A percentile compares a stretch with the other conserved stretches of the same genome.
Conservation (phyloP, 2,797 vertebrate species). For the Loris lydekkerianus region DNA sequence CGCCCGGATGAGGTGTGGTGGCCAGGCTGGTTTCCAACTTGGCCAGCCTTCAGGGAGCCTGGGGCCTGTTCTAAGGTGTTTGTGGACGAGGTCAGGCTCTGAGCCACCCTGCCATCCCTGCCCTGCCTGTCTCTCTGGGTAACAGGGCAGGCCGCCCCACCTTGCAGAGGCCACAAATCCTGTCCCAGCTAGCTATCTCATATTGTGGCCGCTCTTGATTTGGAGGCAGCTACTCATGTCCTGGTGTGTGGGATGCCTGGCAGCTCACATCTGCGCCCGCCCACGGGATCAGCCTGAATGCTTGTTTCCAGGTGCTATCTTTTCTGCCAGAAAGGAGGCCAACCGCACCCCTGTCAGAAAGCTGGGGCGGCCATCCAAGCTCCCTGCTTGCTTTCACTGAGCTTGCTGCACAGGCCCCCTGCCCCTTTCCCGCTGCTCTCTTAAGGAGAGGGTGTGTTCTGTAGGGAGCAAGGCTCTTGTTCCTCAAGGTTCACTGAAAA, state of each 20-base stretch:
- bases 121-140: not conserved
- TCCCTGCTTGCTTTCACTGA: not conserved
- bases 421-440: not conserved
- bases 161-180: not conserved
- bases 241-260: not conserved
- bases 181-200: not conserved
- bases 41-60: not conserved
- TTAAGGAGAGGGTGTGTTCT: not conserved
- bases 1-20: rapidly evolving
- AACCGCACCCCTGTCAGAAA: not conserved
- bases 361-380: rapidly evolving
- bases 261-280: not conserved
- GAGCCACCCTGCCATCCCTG: not conserved
- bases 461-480: not conserved
- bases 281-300: not conserved
- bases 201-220: rapidly evolving
- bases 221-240: not conserved
- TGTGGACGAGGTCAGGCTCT: not conserved
- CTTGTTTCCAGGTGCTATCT: not conserved
- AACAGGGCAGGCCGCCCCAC: no score
- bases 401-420: rapidly evolving
- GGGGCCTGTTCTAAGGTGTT: not conserved
- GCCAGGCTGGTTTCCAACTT: not conserved
- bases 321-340: not conserved
- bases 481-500: not conserved